Base-by-base conservation (phyloP, 2,113 vertebrate species). In the Etheostoma spectabile region DNA sequence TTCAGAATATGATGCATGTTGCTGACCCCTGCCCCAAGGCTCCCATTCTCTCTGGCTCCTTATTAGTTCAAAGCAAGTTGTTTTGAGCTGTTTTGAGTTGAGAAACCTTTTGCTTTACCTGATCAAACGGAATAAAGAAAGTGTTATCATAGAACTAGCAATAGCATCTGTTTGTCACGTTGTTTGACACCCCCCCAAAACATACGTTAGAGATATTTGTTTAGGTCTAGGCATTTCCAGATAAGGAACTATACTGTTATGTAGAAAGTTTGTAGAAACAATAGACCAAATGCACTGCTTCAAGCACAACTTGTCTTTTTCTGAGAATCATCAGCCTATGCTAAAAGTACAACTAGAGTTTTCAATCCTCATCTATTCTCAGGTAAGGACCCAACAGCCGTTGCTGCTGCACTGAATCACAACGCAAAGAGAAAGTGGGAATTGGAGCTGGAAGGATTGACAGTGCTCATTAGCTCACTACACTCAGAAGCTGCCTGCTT, bases 381-480 rank as follows among this genome's bases (percentile, higher is more conserved):
- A 85, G 79, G 75, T 67, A 30, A 74, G 59, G 63, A 49, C 15
- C n/a, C n/a, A 51, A 73, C 61, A 74, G 21, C 35, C 19, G 15
- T 30, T 65, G 68, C 67, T 73, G 76, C 68, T 42, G 49, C 33
- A 48, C 53, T 66, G 67, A 85, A 71, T 74, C 51, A 56, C 72
- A 55, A 46, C 15, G 8, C 8, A 42, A 65, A 79, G 74, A 60
- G 27, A 85, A 63, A 77, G 70, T 51, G 83, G 77, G 81, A 87
- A 66, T 62, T 48, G 76, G 45, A 35, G 59, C 16, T 71, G 61
- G 72, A 80, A 66, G 48, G 22, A 30, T 59, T 84, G 87, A 90
- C 86, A 21, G 77, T n/a, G 69, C 68, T 86, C 57, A 69, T 89
- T 85, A 86, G 70, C 69, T 90, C 90, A 66, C 53, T 70, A 16